These are phyloP conservation scores for Callithrix jacchus DNA, from an alignment of 2,113 vertebrate species.

Conservation along the genomic window DNA sequence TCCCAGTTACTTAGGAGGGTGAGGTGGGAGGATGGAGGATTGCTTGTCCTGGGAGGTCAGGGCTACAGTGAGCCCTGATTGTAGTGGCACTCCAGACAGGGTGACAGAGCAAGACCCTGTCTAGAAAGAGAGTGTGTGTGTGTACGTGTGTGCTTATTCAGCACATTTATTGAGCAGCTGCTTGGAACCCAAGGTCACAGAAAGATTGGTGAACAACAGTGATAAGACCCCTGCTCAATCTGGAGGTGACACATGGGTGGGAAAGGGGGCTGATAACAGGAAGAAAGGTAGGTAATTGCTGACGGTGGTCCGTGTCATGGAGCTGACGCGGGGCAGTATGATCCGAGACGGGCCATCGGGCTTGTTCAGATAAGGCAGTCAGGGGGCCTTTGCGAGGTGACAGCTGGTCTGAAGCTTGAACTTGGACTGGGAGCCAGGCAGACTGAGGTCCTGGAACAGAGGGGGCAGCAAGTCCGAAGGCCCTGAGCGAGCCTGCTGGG, in stretches of 20 bases:
- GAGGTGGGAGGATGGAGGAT: no score
- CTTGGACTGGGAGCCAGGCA: background rate
- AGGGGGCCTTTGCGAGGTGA: background rate
- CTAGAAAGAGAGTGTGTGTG: no score
- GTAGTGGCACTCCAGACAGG: no score
- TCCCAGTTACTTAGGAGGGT: no score
- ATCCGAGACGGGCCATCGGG: background rate
- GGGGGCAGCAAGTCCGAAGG: background rate
- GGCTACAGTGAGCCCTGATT: no score
- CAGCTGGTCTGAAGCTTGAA: background rate
- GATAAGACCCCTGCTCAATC: background rate
- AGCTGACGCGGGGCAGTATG: background rate
- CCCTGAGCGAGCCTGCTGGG: accelerated
- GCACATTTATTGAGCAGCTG: background rate
- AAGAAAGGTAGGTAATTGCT: background rate
- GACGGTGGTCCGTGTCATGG: background rate
- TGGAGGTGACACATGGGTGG: background rate
- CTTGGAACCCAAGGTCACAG: background rate
- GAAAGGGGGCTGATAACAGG: background rate
- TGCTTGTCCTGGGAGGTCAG: no score
- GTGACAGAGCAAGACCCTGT: no score
- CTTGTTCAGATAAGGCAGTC: background rate
- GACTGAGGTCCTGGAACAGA: background rate
- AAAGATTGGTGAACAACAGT: background rate
- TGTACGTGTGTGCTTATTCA: background rate